Percentiles rank a stretch among this genome's conserved stretches.
These are phyloP conservation scores for Sinelater perroti DNA, from an alignment of 2,888 invertebrate genomes.

Conservation along the genomic window DNA sequence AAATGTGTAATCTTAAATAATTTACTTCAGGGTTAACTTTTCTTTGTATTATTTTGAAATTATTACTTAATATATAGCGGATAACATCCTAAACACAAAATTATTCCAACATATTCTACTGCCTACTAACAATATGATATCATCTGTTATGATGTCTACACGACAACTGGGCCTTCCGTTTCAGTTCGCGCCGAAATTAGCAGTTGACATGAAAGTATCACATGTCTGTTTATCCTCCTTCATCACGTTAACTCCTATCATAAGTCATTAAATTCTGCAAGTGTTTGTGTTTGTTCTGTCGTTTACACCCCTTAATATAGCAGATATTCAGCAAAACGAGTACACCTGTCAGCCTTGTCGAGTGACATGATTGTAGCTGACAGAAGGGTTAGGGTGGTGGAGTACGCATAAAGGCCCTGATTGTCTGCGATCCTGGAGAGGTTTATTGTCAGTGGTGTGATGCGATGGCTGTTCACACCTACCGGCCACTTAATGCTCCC, in stretches of 20 bases:
- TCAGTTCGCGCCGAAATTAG: too few relatives aligned
- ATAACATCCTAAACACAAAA: too few relatives aligned
- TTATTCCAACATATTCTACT: too few relatives aligned
- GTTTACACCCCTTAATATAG: conserved; percentile 35
- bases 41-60: too few relatives aligned
- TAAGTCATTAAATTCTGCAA: conserved; percentile 26
- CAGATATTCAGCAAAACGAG: conserved; percentile 36
- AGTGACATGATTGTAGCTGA: conserved; percentile 38
- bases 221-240: neutral
- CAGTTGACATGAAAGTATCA: neutral
- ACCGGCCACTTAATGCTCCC: conserved; percentile 39
- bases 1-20: too few relatives aligned
- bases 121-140: too few relatives aligned
- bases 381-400: conserved; percentile 37
- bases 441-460: conserved; percentile 38
- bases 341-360: conserved; percentile 33
- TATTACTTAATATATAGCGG: too few relatives aligned
- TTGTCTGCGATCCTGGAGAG: conserved; percentile 36
- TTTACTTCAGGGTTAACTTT: too few relatives aligned
- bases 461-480: conserved; percentile 39
- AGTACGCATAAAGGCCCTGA: conserved; percentile 36
- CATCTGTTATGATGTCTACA: too few relatives aligned
- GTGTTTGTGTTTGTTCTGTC: conserved; percentile 33
- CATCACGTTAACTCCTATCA: conserved; percentile 12
- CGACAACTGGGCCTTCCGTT: too few relatives aligned